These are phyloP conservation scores for Scomberomorus guttatus DNA, from an alignment of 2,797 vertebrate genomes.

Conservation along the genomic window DNA sequence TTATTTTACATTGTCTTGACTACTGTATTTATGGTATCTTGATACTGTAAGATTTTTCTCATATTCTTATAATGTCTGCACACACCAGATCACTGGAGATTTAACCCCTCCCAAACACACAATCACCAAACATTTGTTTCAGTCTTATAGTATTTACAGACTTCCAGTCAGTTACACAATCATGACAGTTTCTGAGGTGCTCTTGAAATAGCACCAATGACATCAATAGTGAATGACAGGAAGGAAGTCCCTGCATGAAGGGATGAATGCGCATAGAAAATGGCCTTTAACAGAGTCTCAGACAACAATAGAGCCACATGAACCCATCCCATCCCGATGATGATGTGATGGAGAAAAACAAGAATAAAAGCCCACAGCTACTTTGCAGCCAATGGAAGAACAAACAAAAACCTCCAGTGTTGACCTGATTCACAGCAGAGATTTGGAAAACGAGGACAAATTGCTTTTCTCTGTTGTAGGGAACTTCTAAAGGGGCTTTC, in stretches of 20 bases:
- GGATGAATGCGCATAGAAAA: constrained; percentile 53
- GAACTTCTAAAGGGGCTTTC: constrained; percentile 11
- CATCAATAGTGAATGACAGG: constrained; percentile 74
- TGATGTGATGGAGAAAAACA: constrained; percentile 40
- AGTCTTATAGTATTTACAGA: constrained; percentile 15
- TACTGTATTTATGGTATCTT: not conserved
- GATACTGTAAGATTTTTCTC: not conserved
- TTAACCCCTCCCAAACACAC: not conserved
- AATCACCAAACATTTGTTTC: constrained; percentile 32
- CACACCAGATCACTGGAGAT: not conserved
- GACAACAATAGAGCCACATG: constrained; percentile 61
- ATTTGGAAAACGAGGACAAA: constrained; percentile 26
- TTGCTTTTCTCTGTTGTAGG: not conserved
- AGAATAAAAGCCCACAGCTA: constrained; percentile 27
- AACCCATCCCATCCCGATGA: constrained; percentile 33
- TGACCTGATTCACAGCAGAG: constrained; percentile 26
- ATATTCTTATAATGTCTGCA: not conserved
- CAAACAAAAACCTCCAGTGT: constrained; percentile 5
- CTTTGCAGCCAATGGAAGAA: not conserved
- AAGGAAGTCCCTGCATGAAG: constrained; percentile 69
- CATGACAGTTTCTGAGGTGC: constrained; percentile 39
- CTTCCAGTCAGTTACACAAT: constrained; percentile 29
- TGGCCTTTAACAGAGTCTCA: constrained; percentile 48
- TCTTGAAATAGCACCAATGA: constrained; percentile 69
- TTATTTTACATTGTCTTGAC: constrained; percentile 7